Conservation (phyloP, 2,888 invertebrate species). For the Poecilobothrus nobilitatus region DNA sequence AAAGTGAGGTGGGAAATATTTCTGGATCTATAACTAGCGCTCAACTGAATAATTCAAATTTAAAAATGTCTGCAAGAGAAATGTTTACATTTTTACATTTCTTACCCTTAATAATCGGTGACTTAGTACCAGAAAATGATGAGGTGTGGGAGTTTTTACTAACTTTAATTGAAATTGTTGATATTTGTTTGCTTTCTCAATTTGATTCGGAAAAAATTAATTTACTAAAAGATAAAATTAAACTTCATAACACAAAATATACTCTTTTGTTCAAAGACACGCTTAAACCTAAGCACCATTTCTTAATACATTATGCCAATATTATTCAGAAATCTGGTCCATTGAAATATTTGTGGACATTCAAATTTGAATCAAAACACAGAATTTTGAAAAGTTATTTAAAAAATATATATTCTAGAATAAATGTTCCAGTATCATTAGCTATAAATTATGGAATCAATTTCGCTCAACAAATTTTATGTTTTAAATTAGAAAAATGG, state of each 20-base stretch:
- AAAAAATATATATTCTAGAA: constrained; percentile 7
- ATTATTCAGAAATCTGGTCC: background rate
- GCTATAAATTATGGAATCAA: background rate
- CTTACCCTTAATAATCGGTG: background rate
- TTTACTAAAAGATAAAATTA: constrained; percentile 7
- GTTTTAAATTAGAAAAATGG: too few relatives aligned
- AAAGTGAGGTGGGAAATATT: too few relatives aligned
- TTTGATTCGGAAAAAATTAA: too few relatives aligned
- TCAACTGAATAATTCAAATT: constrained; percentile 12
- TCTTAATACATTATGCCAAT: background rate
- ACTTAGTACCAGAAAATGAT: constrained; percentile 5
- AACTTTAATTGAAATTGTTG: constrained; percentile 7
- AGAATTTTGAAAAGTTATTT: constrained; percentile 7
- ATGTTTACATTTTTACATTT: constrained; percentile 10
- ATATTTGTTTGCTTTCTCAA: constrained; percentile 7
- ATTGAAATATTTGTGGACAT: constrained; percentile 4
- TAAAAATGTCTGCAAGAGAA: constrained; percentile 18
- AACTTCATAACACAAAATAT: constrained; percentile 1
- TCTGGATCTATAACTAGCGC: constrained; percentile 17
- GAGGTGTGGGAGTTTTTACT: constrained; percentile 7
- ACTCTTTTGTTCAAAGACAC: background rate
- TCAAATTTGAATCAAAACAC: constrained; percentile 7
- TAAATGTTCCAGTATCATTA: constrained; percentile 2
- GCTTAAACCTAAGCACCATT: background rate
- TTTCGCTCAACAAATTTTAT: constrained; percentile 8